Base-by-base conservation (phyloP, 1,140 invertebrate species). In the Papilio xuthus region DNA sequence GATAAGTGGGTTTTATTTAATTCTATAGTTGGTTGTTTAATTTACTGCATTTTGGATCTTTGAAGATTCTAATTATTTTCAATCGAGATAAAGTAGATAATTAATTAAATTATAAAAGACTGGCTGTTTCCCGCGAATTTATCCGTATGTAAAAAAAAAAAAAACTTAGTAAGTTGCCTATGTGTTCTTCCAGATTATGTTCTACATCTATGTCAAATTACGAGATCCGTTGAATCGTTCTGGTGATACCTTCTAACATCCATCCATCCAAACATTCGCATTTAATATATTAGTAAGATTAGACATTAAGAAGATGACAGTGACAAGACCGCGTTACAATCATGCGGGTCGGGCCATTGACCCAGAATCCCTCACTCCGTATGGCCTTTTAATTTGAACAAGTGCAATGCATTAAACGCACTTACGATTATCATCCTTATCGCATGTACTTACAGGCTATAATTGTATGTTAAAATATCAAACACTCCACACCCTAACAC, bases 361-460 rank as follows among this genome's bases (percentile, higher is more conserved):
- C 71, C 71, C 20, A 73, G 71, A 44, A 73, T 73, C 70, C 41
- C 70, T 71, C 32, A 41, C n/a, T 71, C 71, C 42, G 47, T 73
- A 73, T 71, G 70, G 71, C 20, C 37, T 44, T 73, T 73, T 73
- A 73, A 73, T 73, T 73, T 47, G 71, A 47, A 42, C 41, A 73
- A 73, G 71, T 47, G 18, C 71, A 42, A 23, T 44, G 37, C 13
- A 23, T 44, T 10, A 28, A 42, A 37, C 28, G 28, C 42, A 7
- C 18, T 56, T 60, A 63, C 50, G 79, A 77, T 67, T 28, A 70
- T 75, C 47, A 72, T 18, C 26, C 60, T 67, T 28, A 67, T 67
- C 15, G 8, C 13, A 7, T 28, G 23, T 12, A 6, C 0, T 67
- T 67, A 67, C 60, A 67, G 60, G 18, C 13, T 15, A 67, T 15